phyloP scores from a whole-genome alignment of 2,888 invertebrate genomes.

The Apamea epomidion region DNA sequence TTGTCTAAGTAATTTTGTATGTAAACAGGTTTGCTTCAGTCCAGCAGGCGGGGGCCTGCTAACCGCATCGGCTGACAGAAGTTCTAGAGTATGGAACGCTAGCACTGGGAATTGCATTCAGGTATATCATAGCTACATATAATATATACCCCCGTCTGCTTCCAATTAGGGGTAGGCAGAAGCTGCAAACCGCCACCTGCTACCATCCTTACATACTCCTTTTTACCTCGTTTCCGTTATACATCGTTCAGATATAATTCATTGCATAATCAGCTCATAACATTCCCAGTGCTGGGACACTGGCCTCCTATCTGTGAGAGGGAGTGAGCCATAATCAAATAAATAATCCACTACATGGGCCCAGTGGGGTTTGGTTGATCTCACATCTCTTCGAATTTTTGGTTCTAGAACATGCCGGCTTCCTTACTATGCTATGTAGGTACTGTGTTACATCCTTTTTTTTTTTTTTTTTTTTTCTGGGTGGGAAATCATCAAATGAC shows the following conservation, averaged over 20 bases:
- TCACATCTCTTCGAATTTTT: neutral
- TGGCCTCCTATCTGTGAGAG: neutral
- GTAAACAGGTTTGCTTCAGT: slow-evolving; percentile 93
- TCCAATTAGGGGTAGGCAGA: too few species aligned
- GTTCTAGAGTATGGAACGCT: slow-evolving; percentile 93
- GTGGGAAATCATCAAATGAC: too few species aligned
- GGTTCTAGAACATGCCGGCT: neutral
- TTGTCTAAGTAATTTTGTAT: neutral
- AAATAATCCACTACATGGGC: neutral
- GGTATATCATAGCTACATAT: slow-evolving; percentile 67
- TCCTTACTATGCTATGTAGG: too few species aligned
- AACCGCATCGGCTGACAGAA: slow-evolving; percentile 94
- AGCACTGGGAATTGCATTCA: slow-evolving; percentile 93
- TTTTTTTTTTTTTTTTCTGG: too few species aligned
- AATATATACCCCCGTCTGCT: too few species aligned
- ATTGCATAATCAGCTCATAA: neutral
- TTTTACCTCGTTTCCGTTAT: too few species aligned
- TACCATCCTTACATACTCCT: too few species aligned
- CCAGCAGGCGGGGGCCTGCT: slow-evolving; percentile 94
- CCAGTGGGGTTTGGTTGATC: neutral
- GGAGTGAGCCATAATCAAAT: too few species aligned
- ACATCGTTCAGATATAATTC: too few species aligned
- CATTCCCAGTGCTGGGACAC: neutral
- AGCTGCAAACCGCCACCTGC: too few species aligned
- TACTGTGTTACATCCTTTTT: slow-evolving; percentile 14